These are phyloP conservation scores for Portunus trituberculatus DNA, from an alignment of 1,140 invertebrate genomes.

Conservation along the genomic window DNA sequence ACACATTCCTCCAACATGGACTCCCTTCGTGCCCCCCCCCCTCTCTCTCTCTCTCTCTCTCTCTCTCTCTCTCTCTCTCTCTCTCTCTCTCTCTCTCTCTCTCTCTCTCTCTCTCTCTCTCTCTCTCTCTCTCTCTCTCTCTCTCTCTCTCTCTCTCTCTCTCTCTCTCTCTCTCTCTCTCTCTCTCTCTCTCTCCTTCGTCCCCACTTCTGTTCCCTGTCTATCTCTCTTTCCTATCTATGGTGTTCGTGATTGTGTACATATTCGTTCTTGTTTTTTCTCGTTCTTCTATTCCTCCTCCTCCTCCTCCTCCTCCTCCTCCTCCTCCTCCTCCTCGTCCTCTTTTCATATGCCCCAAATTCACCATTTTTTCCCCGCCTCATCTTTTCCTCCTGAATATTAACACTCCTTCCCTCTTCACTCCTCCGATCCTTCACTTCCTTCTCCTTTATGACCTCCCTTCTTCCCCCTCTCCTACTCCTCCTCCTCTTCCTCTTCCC, in stretches of 20 bases:
- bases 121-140: background rate
- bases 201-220: too few relatives aligned
- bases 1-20: conserved; percentile 11
- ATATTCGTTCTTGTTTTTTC: background rate
- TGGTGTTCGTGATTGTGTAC: too few relatives aligned
- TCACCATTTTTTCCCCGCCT: background rate
- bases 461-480: background rate
- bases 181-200: background rate
- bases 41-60: background rate
- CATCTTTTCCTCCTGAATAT: background rate
- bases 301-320: background rate
- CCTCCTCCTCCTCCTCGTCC: background rate
- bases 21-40: background rate
- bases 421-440: too few relatives aligned
- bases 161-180: background rate
- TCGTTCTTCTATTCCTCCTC: background rate
- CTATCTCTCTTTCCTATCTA: too few relatives aligned
- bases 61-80: background rate
- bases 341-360: background rate
- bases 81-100: background rate
- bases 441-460: background rate
- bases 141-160: background rate
- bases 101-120: background rate
- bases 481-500: too few relatives aligned
- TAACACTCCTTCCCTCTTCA: too few relatives aligned